phyloP scores from a whole-genome alignment of 2,888 invertebrate genomes.

The Gibbula magus region DNA sequence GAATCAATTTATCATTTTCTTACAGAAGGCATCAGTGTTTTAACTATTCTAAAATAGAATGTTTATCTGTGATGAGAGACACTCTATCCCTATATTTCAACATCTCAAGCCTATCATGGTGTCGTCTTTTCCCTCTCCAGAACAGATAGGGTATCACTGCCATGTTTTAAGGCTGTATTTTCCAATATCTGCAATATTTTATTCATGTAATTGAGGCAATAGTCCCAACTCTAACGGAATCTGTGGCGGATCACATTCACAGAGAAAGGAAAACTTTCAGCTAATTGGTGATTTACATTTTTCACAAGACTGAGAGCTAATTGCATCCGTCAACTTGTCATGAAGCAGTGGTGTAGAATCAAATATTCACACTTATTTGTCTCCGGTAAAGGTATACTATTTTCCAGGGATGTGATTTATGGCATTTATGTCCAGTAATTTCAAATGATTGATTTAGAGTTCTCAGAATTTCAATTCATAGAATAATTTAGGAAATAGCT shows the following conservation, averaged over 20 bases:
- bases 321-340: background rate
- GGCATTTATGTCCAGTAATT: too few species aligned
- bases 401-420: too few species aligned
- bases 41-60: constrained; percentile 2
- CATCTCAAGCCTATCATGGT: background rate
- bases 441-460: too few species aligned
- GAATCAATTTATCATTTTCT: background rate
- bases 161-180: background rate
- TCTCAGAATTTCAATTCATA: too few species aligned
- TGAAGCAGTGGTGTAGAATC: too few species aligned
- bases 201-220: background rate
- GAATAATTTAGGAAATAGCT: too few species aligned
- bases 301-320: background rate
- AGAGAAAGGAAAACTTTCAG: background rate
- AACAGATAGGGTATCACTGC: background rate
- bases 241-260: background rate
- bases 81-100: background rate
- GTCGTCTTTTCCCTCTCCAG: background rate
- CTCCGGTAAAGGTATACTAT: too few species aligned
- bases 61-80: background rate
- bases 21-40: background rate
- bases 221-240: background rate
- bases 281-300: constrained; percentile 1
- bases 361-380: too few species aligned
- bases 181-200: background rate